These are phyloP conservation scores for Neotoxoptera formosana DNA, from an alignment of 1,140 invertebrate species.

Conservation along the genomic window DNA sequence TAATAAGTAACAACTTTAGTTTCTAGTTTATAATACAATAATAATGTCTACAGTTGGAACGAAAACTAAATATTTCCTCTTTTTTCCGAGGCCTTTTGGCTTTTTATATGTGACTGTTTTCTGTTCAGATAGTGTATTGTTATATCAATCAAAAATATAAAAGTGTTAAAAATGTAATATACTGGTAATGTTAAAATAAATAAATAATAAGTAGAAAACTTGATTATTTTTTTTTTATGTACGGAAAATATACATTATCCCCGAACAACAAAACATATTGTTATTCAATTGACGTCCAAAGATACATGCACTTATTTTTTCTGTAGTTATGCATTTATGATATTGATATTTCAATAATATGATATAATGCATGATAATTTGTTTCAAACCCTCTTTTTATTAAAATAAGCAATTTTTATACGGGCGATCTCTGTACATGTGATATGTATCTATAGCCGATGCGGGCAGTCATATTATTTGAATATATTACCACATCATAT, in stretches of 20 bases:
- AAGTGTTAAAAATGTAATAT: neutral
- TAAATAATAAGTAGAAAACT: neutral
- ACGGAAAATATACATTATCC: neutral
- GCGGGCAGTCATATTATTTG: constrained; percentile 18
- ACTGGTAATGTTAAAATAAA: neutral
- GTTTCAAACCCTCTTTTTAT: neutral
- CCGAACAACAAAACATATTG: neutral
- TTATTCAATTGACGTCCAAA: neutral
- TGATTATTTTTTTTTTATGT: neutral
- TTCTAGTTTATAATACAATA: neutral
- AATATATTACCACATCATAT: neutral
- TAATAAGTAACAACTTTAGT: neutral
- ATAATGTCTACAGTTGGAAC: neutral
- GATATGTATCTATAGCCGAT: neutral
- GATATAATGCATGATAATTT: neutral
- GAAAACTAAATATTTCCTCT: neutral
- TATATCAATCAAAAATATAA: neutral
- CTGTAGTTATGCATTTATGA: neutral
- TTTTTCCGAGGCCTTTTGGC: neutral
- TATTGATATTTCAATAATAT: neutral
- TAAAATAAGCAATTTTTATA: constrained; percentile 4
- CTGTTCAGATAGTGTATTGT: neutral
- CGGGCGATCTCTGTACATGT: neutral
- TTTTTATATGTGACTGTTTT: neutral
- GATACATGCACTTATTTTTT: neutral